Evolutionary conservation across 2,797 vertebrate genomes (phyloP), one percentile per base, ranked within the genome.

Genomic region (Chelon auratus): DNA sequence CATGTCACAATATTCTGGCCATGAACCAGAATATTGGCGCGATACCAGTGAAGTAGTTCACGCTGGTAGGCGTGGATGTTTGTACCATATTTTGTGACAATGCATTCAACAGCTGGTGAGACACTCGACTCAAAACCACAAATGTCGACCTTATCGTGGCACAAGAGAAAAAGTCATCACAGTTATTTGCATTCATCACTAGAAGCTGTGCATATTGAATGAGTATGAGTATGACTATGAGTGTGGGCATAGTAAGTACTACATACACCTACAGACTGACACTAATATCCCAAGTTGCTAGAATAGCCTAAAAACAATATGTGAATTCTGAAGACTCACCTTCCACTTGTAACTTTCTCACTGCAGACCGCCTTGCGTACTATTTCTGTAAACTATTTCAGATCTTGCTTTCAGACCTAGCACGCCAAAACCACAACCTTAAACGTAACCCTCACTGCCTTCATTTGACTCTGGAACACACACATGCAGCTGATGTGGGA

Each of bases 341-440:
- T 11, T 11, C 24, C 50, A 52, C 50, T 4, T 24, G 18, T 3
- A 57, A 12, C 17, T 30, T 47, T 30, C 26, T 22, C 9, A 17
- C 18, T 22, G 14, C 61, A 39, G 9, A 30, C 30, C 5, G 30
- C 30, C 30, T 6, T 33, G 30, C 30, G 7, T 33, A 33, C 7
- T 33, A 33, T 33, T 33, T 33, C 30, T 33, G 30, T 6, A 33
- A 33, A 33, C 30, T 30, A 9, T 17, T 15, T 33, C 26, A 53
- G 52, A 14, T 6, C 24, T 53, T 13, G 24, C 24, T 50, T n/a
- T 5, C 9, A 17, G 22, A 24, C 51, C 61, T 12, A 33, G 61
- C 65, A 60, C 50, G 66, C 61, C 63, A 48, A 59, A 51, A 71
- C 33, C 78, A 71, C 22, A 68, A 53, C 37, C 63, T 66, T 14